Conservation (phyloP, 2,888 invertebrate genomes). For the Apocheima hispidaria region DNA sequence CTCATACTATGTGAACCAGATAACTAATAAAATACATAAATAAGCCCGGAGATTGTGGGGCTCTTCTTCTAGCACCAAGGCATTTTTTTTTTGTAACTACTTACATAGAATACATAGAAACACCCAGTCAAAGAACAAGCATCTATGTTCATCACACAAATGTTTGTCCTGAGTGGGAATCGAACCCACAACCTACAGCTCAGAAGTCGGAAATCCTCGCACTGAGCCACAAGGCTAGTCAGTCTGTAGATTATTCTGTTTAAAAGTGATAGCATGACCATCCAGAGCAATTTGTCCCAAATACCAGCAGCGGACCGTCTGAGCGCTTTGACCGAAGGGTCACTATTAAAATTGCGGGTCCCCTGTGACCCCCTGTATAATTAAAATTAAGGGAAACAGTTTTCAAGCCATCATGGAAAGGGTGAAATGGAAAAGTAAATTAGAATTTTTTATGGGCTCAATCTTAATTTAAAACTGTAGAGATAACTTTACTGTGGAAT, state of each 20-base stretch:
- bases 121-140: too few species aligned
- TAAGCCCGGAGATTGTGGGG: too few species aligned
- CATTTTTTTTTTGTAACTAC: too few species aligned
- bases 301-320: constrained; percentile 13
- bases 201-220: too few species aligned
- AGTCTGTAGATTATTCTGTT: background rate
- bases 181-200: too few species aligned
- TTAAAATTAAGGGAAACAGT: constrained; percentile 33
- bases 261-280: constrained; percentile 5
- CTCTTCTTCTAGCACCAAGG: too few species aligned
- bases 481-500: constrained; percentile 9
- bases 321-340: constrained; percentile 23
- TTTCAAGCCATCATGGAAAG: constrained; percentile 25
- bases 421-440: constrained; percentile 26
- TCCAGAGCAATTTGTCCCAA: constrained; percentile 19
- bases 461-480: constrained; percentile 19
- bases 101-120: too few species aligned
- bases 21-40: too few species aligned
- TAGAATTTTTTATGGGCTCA: constrained; percentile 18
- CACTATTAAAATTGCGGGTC: constrained; percentile 33
- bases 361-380: constrained; percentile 25
- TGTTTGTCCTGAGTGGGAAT: too few species aligned
- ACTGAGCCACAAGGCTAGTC: background rate
- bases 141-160: too few species aligned
- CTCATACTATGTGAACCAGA: too few species aligned